phyloP scores from a whole-genome alignment of 2,113 vertebrate species.

The Origma solitaria region DNA sequence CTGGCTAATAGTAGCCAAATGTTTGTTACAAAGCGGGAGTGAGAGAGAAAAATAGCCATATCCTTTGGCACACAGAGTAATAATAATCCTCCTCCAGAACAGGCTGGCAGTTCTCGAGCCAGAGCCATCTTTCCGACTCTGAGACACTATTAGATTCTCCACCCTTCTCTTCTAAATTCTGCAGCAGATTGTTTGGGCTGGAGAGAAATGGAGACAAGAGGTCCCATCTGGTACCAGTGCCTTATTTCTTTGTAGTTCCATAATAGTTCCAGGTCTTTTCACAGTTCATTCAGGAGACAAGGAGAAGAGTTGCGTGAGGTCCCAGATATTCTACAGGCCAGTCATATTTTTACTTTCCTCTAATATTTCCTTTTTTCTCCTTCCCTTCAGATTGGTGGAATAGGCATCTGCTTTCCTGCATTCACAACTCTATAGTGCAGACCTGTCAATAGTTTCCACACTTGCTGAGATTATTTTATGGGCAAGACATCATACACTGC shows the following conservation, averaged over 20 bases:
- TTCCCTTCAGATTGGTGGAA: background rate
- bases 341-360: background rate
- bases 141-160: slow-evolving; percentile 72
- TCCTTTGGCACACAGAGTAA: slow-evolving; percentile 61
- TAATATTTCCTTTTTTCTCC: background rate
- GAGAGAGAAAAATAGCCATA: slow-evolving; percentile 58
- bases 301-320: background rate
- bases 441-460: slow-evolving; percentile 64
- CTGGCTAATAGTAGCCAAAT: slow-evolving; percentile 69
- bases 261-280: slow-evolving; percentile 70
- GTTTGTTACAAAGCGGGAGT: slow-evolving; percentile 60
- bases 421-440: slow-evolving; percentile 51
- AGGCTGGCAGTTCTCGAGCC: slow-evolving; percentile 69
- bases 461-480: slow-evolving; percentile 56
- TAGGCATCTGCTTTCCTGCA: slow-evolving; percentile 51
- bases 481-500: slow-evolving; percentile 42
- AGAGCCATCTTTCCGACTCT: slow-evolving; percentile 77
- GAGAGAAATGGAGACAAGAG: slow-evolving; percentile 78
- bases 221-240: slow-evolving; percentile 78
- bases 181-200: slow-evolving; percentile 81
- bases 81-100: slow-evolving; percentile 72
- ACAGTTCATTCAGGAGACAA: slow-evolving; percentile 51
- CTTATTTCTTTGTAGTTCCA: slow-evolving; percentile 73
- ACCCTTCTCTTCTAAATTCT: slow-evolving; percentile 77
- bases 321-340: background rate